These are phyloP conservation scores for Proterorhinus semilunaris DNA, from an alignment of 2,113 vertebrate genomes.

Conservation along the genomic window DNA sequence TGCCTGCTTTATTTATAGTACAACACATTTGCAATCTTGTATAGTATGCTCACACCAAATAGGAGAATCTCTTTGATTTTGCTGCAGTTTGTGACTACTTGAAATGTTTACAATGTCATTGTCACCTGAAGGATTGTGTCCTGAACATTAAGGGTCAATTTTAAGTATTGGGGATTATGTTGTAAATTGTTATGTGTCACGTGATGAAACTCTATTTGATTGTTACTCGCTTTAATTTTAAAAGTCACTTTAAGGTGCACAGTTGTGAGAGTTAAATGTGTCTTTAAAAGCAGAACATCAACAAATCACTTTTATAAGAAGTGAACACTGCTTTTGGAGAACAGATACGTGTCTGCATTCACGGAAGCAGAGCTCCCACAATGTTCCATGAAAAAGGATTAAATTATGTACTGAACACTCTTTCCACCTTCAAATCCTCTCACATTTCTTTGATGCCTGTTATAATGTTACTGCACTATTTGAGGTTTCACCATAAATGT, in stretches of 20 bases:
- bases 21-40: neutral
- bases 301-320: no score
- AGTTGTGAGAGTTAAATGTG: no score
- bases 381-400: neutral
- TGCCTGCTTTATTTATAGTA: neutral
- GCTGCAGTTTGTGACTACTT: conserved; percentile 23
- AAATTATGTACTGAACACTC: neutral
- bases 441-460: neutral
- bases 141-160: neutral
- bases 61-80: neutral
- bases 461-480: conserved; percentile 31
- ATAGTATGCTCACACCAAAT: neutral
- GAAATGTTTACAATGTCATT: conserved; percentile 58
- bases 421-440: neutral
- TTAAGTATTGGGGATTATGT: neutral
- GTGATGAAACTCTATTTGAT: neutral
- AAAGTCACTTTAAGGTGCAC: neutral
- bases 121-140: neutral
- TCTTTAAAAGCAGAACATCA: no score
- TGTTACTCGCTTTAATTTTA: neutral
- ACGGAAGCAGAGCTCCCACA: neutral
- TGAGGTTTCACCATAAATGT: conserved; percentile 43
- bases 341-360: neutral
- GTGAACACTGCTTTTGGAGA: neutral
- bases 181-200: neutral